Base-by-base conservation (phyloP, 2,797 vertebrate genomes). In the Chaenodraco wilsoni region DNA sequence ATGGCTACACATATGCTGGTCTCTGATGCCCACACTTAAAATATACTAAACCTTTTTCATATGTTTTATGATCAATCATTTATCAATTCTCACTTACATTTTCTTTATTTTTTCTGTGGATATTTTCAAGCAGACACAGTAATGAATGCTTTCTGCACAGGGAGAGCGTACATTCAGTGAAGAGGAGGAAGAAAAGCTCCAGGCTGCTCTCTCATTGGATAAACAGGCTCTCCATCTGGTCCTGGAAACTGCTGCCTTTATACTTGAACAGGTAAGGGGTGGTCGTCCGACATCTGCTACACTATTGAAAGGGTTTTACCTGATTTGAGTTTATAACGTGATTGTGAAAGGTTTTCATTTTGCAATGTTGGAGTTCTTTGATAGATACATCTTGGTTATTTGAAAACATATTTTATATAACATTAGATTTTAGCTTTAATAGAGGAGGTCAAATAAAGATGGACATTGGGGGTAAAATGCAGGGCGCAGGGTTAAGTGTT, bases 141-240 rank as follows among this genome's bases (percentile, higher is more conserved):
- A 7, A 54, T 7, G 45, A 9, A 0, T 62, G 7, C 52, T 64
- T 40, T 74, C 31, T 46, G 87, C 89, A 72, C 78, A 98, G 97
- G 92, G 90, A 31, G 97, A 98, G 84, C 95, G 93, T 45, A 96
- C 95, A n/a, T 98, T 99, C 91, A 99, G 94, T 78, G 95, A 97
- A 82, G 98, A 99, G 46, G 97, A 99, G 71, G 96, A 98, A 83
- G 93, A 97, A 88, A 99, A 98, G 76, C 95, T 99, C 73, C 95
- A 97, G 70, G 77, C 82, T 40, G 97, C 97, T 15, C 95, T 99
- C 74, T 95, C 94, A 0, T 45, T 99, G 90, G 96, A 98, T 70
- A 98, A 97, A 84, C 94, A 94, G 60, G 94, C 96, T 75, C 96
- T 99, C 59, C 94, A 92, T 75, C 89, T 99, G 12, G 89, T 98